Conservation (phyloP, 2,888 invertebrate species). For the Sphecodes monilicornis region DNA sequence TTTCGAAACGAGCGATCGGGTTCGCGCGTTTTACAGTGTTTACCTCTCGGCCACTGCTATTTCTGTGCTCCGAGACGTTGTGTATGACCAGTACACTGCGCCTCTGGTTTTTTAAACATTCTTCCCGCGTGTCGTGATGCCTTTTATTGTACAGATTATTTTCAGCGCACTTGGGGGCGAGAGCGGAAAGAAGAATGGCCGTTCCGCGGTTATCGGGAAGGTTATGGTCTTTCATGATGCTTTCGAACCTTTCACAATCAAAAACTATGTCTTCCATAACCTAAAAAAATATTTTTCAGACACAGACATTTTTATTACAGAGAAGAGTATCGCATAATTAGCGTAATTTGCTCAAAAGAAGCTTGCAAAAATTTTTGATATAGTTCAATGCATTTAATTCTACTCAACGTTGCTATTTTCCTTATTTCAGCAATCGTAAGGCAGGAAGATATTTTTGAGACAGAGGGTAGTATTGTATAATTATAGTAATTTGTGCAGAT, state of each 20-base stretch:
- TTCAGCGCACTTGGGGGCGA: slow-evolving; percentile 34
- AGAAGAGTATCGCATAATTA: background rate
- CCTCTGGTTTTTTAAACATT: slow-evolving; percentile 57
- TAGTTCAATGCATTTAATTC: no score
- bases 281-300: background rate
- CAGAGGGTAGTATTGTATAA: no score
- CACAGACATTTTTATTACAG: background rate
- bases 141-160: slow-evolving; percentile 63
- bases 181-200: slow-evolving; percentile 16
- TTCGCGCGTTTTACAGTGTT: slow-evolving; percentile 68
- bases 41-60: slow-evolving; percentile 62
- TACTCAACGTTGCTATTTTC: no score
- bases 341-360: background rate
- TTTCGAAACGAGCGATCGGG: slow-evolving; percentile 61
- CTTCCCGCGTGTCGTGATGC: slow-evolving; percentile 54
- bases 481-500: no score
- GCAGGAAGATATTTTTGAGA: no score
- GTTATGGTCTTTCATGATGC: background rate
- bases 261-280: no score
- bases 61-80: slow-evolving; percentile 52
- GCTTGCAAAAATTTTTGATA: no score
- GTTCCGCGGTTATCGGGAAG: slow-evolving; percentile 19
- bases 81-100: slow-evolving; percentile 48
- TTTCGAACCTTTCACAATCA: background rate
- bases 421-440: no score